A percentile compares a stretch with the other conserved stretches of the same genome.
phyloP scores from a whole-genome alignment of 1,140 invertebrate species.

The Euglossa dilemma region DNA sequence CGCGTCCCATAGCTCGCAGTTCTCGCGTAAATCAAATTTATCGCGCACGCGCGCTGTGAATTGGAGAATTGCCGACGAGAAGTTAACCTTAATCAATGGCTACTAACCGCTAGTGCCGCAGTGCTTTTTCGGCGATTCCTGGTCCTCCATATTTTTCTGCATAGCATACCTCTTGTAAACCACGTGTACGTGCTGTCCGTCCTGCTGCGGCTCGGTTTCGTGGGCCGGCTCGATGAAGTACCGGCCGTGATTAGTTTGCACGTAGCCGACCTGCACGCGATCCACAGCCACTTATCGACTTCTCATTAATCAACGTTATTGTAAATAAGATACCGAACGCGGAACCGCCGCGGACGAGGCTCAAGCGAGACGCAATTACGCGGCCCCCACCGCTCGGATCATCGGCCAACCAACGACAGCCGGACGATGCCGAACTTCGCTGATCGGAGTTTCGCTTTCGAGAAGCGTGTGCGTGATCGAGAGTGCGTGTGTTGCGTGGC shows the following conservation, averaged over 20 bases:
- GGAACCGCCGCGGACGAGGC: not conserved
- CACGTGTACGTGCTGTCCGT: conserved; percentile 82
- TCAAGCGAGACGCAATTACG: not conserved
- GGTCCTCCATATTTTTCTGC: conserved; percentile 50
- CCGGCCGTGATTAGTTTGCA: conserved; percentile 77
- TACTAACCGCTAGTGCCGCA: conserved; percentile 70
- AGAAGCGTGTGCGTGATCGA: not conserved
- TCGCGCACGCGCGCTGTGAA: no score
- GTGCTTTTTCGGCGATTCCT: conserved; percentile 36
- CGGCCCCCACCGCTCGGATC: not conserved
- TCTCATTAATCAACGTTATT: conserved; percentile 47
- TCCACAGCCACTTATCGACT: conserved; percentile 14
- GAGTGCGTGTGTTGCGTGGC: not conserved
- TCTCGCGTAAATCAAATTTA: no score
- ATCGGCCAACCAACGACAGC: not conserved
- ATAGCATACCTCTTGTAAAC: conserved; percentile 75
- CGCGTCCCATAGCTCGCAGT: no score
- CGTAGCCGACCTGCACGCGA: conserved; percentile 79
- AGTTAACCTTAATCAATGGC: not conserved
- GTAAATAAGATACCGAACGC: conserved; percentile 38
- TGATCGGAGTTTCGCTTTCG: conserved; percentile 22
- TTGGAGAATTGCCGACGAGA: no score
- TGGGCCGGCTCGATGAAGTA: conserved; percentile 83
- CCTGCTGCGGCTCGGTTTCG: conserved; percentile 75
- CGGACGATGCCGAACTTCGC: not conserved